Evolutionary conservation across 2,888 invertebrate genomes (phyloP), one percentile per base, ranked within the genome.

Genomic region (Liposcelis brunnea): DNA sequence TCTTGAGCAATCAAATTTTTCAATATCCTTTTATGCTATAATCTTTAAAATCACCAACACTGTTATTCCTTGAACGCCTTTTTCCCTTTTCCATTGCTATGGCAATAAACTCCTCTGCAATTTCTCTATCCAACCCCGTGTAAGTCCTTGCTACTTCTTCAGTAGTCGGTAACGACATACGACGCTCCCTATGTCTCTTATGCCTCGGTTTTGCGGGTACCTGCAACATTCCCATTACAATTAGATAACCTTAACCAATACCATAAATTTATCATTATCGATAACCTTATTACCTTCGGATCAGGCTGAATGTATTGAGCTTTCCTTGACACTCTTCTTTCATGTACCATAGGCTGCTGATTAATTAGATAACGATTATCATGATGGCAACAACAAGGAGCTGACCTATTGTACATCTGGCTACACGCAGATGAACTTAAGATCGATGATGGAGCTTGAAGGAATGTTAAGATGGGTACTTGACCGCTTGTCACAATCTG

Each of bases 61-160:
- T 40, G 40, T 40, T 40, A n/a, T 16, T 21, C 40, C 40, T 40
- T 10, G 40, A 40, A 3, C 40, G 3, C 21, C 19, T 40, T 26
- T 8, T 8, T 18, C 19, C 19, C 11, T 40, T 40, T 14, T 58
- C 58, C 63, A 64, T 63, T 7, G 62, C 56, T 18, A 58, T 58
- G 4, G 56, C 54, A 43, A 64, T 64, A 52, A 63, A 63, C 50
- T 62, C 61, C 48, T 64, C 63, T 1, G 63, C 64, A 12, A 63
- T 56, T 45, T 59, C 59, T 14, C 63, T 49, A 52, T 64, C 64
- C 49, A 63, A 52, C 3, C 63, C 64, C 2, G 63, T 63, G 52
- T 63, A 64, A 2, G 61, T 60, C 47, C 52, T 54, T 16, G 56
- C 58, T 21, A 60, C 53, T 32, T 61, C 60, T 44, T 59, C 61